phyloP scores from a whole-genome alignment of 2,113 vertebrate species.

The Aphelocoma coerulescens region DNA sequence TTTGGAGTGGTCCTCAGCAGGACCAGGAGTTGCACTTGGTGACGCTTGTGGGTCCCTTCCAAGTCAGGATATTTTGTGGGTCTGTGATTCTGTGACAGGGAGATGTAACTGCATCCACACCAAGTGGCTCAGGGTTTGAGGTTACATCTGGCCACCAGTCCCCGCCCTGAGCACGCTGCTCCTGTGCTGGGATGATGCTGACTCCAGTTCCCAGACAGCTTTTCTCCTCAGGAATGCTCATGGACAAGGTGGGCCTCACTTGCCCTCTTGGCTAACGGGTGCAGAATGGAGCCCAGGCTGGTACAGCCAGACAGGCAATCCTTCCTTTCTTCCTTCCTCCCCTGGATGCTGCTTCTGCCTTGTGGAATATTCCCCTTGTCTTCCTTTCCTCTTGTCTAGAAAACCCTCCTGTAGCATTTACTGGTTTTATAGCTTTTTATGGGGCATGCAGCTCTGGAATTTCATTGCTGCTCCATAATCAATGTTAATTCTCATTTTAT shows the following conservation, averaged over 20 bases:
- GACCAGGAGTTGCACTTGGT: background rate
- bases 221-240: background rate
- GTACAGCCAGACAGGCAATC: background rate
- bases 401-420: background rate
- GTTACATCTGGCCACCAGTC: background rate
- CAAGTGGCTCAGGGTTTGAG: background rate
- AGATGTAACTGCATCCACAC: background rate
- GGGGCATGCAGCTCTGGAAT: background rate
- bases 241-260: background rate
- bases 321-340: background rate
- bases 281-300: background rate
- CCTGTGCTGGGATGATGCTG: background rate
- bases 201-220: background rate
- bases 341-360: background rate
- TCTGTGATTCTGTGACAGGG: background rate
- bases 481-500: slow-evolving; percentile 16
- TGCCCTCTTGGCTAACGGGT: background rate
- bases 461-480: background rate
- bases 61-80: background rate
- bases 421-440: background rate
- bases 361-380: background rate
- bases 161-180: background rate
- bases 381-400: background rate
- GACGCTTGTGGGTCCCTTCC: background rate
- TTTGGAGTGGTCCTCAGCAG: background rate